Evolutionary conservation across 1,140 invertebrate species (phyloP).

Genomic region (Drosophila miranda): DNA sequence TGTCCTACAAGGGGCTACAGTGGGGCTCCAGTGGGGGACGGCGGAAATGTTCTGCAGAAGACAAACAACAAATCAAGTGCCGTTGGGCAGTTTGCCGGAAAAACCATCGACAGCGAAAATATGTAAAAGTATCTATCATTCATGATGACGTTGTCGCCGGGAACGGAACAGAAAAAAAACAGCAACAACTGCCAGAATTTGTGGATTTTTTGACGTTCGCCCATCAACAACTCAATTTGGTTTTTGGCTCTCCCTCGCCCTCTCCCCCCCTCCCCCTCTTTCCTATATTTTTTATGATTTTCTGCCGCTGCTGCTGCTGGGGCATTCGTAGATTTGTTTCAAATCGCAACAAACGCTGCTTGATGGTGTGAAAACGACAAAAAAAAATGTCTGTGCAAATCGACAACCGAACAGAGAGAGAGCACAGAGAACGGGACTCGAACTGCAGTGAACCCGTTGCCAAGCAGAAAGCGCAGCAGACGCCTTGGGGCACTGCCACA

Average conservation of each 20-base stretch:
- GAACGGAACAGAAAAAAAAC: conserved; percentile 10
- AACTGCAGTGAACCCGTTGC: background rate
- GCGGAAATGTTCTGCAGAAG: conserved; percentile 72
- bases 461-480: background rate
- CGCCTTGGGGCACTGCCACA: conserved; percentile 15
- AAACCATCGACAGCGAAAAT: conserved; percentile 61
- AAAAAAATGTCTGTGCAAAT: conserved; percentile 46
- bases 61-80: conserved; percentile 79
- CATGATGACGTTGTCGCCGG: conserved; percentile 55
- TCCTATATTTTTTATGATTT: background rate
- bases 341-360: conserved; percentile 68
- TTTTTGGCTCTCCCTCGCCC: conserved; percentile 21
- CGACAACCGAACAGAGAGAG: conserved; percentile 31
- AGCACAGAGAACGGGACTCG: background rate
- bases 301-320: no score
- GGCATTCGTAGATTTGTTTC: conserved; percentile 56
- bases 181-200: conserved; percentile 41
- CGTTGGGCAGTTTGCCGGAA: conserved; percentile 58
- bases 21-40: background rate
- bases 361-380: conserved; percentile 72
- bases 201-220: conserved; percentile 60
- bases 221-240: conserved; percentile 70
- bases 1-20: conserved; percentile 1
- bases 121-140: conserved; percentile 79
- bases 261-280: no score